Conservation (phyloP, 2,888 invertebrate genomes). For the Sipha maydis region DNA sequence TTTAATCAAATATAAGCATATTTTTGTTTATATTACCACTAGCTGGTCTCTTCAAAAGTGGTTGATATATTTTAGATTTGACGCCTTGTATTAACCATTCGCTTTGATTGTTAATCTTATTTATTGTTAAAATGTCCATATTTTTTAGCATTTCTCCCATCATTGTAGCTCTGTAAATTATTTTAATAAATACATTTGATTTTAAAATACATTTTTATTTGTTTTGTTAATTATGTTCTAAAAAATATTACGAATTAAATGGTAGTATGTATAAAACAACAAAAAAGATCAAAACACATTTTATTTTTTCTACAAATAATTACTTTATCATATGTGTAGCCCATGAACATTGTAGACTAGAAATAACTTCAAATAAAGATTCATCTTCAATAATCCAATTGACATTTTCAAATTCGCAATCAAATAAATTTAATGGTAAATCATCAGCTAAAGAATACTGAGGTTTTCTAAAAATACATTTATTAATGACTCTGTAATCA, state of each 20-base stretch:
- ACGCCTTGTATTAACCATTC: slow-evolving; percentile 73
- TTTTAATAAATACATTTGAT: slow-evolving; percentile 40
- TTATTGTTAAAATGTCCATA: slow-evolving; percentile 55
- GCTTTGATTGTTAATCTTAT: slow-evolving; percentile 69
- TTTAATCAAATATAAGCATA: not conserved
- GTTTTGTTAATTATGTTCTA: slow-evolving; percentile 13
- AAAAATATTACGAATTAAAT: not conserved
- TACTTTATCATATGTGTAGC: slow-evolving; percentile 59
- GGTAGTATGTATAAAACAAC: not conserved
- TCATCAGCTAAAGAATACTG: slow-evolving; percentile 90
- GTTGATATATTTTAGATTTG: slow-evolving; percentile 75
- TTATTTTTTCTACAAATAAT: slow-evolving; percentile 4
- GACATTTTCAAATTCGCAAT: slow-evolving; percentile 75
- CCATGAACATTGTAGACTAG: slow-evolving; percentile 81
- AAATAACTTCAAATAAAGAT: slow-evolving; percentile 69
- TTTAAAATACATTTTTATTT: slow-evolving; percentile 18
- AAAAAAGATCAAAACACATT: not conserved
- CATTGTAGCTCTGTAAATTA: slow-evolving; percentile 70
- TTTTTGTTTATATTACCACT: slow-evolving; percentile 75
- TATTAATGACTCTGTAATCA: slow-evolving; percentile 27
- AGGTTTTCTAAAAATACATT: slow-evolving; percentile 77
- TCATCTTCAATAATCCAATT: slow-evolving; percentile 71
- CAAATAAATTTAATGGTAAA: slow-evolving; percentile 84
- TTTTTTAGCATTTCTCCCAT: slow-evolving; percentile 71
- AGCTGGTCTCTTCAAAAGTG: slow-evolving; percentile 78